Evolutionary conservation across 2,888 invertebrate genomes (phyloP).

Genomic region (Celastrina argiolus): DNA sequence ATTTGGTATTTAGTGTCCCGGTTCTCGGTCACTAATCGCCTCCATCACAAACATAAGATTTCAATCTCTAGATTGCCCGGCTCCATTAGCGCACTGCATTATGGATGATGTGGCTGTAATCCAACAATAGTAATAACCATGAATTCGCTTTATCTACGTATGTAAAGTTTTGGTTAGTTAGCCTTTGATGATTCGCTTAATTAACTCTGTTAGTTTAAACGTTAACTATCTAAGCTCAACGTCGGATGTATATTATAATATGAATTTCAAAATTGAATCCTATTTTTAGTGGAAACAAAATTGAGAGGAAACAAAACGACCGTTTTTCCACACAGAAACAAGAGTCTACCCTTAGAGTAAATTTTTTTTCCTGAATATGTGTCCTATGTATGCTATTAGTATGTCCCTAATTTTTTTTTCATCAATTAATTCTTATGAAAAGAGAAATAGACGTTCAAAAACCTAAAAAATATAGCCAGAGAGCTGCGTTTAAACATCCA

Average conservation of each 20-base stretch:
- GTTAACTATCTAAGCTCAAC: background rate
- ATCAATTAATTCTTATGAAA: no score
- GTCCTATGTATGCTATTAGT: no score
- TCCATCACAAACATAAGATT: conserved; percentile 29
- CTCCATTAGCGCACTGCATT: conserved; percentile 28
- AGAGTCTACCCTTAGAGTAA: no score
- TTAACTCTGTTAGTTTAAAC: conserved; percentile 8
- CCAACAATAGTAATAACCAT: conserved; percentile 13
- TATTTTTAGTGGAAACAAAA: background rate
- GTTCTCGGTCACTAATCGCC: background rate
- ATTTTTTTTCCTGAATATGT: no score
- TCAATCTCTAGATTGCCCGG: conserved; percentile 34
- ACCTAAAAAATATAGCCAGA: no score
- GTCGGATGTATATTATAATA: background rate
- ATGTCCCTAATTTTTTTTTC: no score
- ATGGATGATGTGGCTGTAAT: conserved; percentile 19
- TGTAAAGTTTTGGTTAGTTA: conserved; percentile 13
- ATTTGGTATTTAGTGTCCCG: no score
- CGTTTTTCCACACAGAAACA: no score
- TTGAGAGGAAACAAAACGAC: background rate
- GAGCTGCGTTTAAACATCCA: no score
- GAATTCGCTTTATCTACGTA: conserved; percentile 4
- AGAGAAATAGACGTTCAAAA: no score
- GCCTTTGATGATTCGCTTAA: conserved; percentile 6
- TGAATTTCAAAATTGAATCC: background rate